A percentile compares a stretch with the other conserved stretches of the same genome.
phyloP scores from a whole-genome alignment of 1,140 invertebrate species.

The Saxidomus purpurata region DNA sequence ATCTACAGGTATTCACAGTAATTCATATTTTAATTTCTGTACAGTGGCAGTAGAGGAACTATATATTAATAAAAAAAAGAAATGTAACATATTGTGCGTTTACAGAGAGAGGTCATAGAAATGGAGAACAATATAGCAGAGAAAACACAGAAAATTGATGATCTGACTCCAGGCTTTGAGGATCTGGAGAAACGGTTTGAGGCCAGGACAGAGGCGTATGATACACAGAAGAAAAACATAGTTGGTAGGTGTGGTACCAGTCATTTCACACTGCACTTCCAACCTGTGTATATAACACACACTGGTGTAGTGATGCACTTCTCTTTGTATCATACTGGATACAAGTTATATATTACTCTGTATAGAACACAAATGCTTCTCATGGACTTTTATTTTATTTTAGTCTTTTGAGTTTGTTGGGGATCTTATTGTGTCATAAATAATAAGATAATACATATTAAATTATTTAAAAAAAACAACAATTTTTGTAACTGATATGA shows the following conservation, averaged over 20 bases:
- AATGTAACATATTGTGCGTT: too few species aligned
- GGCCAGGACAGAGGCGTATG: constrained; percentile 77
- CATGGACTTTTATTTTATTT: background rate
- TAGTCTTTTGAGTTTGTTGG: too few species aligned
- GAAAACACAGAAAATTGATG: constrained; percentile 74
- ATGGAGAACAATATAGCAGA: constrained; percentile 77
- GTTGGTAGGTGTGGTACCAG: constrained; percentile 78
- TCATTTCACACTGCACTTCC: constrained; percentile 49
- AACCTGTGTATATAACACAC: background rate
- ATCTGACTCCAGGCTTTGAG: constrained; percentile 78
- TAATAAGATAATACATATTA: too few species aligned
- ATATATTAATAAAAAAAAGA: too few species aligned
- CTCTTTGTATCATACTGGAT: constrained; percentile 6
- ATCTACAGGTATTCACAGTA: too few species aligned
- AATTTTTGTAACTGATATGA: too few species aligned
- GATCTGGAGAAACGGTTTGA: constrained; percentile 80
- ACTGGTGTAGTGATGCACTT: constrained; percentile 40
- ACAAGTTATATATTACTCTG: background rate
- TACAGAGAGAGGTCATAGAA: constrained; percentile 75
- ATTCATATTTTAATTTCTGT: too few species aligned
- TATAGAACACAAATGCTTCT: background rate
- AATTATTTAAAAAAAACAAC: too few species aligned
- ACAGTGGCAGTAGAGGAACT: too few species aligned
- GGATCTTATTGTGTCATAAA: too few species aligned
- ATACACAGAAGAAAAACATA: constrained; percentile 81